Evolutionary conservation across 2,113 vertebrate genomes (phyloP), one percentile per base, ranked within the genome.

Genomic region (Neogale vison): DNA sequence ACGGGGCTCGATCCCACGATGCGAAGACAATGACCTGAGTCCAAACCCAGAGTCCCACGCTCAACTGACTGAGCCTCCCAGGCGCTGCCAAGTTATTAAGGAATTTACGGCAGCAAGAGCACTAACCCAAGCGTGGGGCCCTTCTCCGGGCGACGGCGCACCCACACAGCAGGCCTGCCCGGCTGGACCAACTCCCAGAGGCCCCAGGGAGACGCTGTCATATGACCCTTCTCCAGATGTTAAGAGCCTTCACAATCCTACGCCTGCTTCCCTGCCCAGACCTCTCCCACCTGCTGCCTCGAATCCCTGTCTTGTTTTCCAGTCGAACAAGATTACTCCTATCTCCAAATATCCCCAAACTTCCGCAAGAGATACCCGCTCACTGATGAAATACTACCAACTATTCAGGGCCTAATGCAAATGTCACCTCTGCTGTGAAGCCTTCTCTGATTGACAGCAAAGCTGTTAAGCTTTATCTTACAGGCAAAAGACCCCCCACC

Each of bases 251-350:
- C 13, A n/a, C 17, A 18, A 12, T 17, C 45, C 36, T 14, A 14
- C 3, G 4, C 31, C 26, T 7, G 20, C 9, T 47, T 26, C 9
- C 45, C 29, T 29, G 31, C 21, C 42, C 4, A 17, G 31, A 10
- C 59, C 29, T 47, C 18, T 3, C 45, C 0, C 0, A 29, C 45
- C 0, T 0, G 36, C 29, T 31, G 11, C 11, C 31, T 21, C 17
- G 1, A 29, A 57, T 50, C 47, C 34, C 31, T 39, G 52, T 77
- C 42, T 55, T 72, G 50, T 36, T 71, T 31, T 85, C 17, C 10
- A 80, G 12, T 55, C 45, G 76, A 72, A 6, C 3, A 31, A 72
- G 17, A 36, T 9, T 34, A 20, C 59, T 45, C 7, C 1, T 8
- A 39, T 74, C 11, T 79, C 74, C 29, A 67, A 93, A 85, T 34